Evolutionary conservation across 1,140 invertebrate species (phyloP).

Genomic region (Neodiprion fabricii): DNA sequence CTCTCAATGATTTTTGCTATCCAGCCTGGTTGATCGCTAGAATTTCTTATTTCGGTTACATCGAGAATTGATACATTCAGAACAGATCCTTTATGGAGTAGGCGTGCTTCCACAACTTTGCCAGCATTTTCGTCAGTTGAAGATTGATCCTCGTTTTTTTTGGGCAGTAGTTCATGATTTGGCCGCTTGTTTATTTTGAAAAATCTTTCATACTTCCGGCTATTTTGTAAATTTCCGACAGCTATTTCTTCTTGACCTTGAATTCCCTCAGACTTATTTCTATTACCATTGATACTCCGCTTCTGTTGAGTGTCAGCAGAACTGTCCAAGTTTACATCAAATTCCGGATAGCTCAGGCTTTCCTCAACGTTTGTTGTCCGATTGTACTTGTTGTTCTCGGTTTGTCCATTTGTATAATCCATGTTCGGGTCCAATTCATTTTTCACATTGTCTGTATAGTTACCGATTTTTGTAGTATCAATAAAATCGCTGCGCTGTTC

Average conservation of each 20-base stretch:
- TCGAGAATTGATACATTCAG: neutral
- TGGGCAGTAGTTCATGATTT: conserved; percentile 34
- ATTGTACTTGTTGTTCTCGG: conserved; percentile 29
- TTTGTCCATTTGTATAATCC: conserved; percentile 45
- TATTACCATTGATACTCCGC: conserved; percentile 17
- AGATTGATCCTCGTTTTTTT: conserved; percentile 14
- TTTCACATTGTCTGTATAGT: conserved; percentile 28
- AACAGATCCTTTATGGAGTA: neutral
- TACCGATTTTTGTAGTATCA: conserved; percentile 17
- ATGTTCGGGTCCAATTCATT: conserved; percentile 41
- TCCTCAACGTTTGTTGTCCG: conserved; percentile 15
- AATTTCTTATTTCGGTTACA: neutral
- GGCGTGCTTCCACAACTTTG: neutral
- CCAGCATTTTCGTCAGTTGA: neutral
- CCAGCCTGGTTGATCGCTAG: neutral
- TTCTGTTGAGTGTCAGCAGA: conserved; percentile 20
- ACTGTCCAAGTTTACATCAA: conserved; percentile 25
- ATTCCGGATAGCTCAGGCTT: conserved; percentile 32
- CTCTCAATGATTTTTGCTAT: conserved; percentile 23
- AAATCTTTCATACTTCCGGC: conserved; percentile 19
- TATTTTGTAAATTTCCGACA: conserved; percentile 17
- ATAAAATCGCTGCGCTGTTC: conserved; percentile 41
- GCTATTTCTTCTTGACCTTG: conserved; percentile 45
- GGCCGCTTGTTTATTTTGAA: conserved; percentile 19
- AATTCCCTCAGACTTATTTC: conserved; percentile 25